Evolutionary conservation across 2,113 vertebrate species (phyloP), one percentile per base, ranked within the genome.

Genomic region (Fulmarus glacialis): DNA sequence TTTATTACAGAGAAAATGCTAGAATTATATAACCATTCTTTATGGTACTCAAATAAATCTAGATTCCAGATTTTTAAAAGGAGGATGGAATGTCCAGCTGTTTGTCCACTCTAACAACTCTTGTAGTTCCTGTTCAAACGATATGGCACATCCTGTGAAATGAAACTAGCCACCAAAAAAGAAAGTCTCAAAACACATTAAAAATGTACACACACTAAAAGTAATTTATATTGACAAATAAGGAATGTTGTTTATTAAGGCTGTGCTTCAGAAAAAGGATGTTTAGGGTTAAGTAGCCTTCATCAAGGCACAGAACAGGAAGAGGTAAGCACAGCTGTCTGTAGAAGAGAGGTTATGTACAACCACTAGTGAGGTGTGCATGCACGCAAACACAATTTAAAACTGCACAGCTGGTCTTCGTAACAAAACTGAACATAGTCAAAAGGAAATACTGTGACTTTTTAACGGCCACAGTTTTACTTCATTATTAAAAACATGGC

Each of bases 91-190:
- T 98, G 97, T 97, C 95, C 97, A 98, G 97, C 97, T 98, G 98
- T 97, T 97, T 59, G 12, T 97, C 78, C 94, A 97, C 94, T 97
- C 82, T 95, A 97, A 98, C 93, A 98, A 97, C 94, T 93, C 71
- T 94, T 95, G 96, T 86, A 95, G 97, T 98, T 98, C 77, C 97
- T 92, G 60, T 96, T 98, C 87, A 97, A 91, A 97, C 97, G 97
- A 98, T 98, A 98, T 98, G 98, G 98, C 98, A 99, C 98, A 96
- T 98, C 85, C 98, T 97, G 75, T 97, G 98, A 98, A 98, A 98
- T 97, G 47, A 66, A 97, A 95, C 96, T 98, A 98, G 94, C 95
- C 95, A 98, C 97, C 19, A 96, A 96, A 82, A 96, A 42, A 90
- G 85, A 93, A 94, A 19, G 82, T 92, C 56, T 97, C 77, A 83